Conservation (phyloP, 2,113 vertebrate genomes). For the Colius striatus region DNA sequence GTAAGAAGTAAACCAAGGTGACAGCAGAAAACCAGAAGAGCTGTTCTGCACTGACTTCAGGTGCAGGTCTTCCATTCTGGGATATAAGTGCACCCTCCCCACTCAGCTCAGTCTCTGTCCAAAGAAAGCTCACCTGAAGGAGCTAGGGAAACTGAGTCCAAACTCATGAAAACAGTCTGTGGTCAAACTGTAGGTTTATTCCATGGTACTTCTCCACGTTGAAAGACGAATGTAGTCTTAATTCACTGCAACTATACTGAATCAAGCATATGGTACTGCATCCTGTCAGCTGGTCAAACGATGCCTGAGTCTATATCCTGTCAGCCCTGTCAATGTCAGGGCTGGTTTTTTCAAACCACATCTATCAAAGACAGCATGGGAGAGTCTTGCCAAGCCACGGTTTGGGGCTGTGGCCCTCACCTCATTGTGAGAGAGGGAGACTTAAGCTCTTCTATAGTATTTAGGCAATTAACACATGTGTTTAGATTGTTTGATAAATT, state of each 20-base stretch:
- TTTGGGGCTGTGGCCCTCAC: background rate
- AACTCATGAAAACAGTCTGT: background rate
- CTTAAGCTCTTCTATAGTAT: background rate
- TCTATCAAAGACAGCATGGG: background rate
- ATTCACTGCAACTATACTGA: background rate
- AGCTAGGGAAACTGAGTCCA: background rate
- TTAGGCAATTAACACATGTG: background rate
- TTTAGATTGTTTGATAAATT: background rate
- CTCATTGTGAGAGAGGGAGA: background rate
- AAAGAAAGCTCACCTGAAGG: background rate
- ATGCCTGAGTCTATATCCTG: background rate
- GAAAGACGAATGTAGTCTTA: background rate
- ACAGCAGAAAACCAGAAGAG: background rate
- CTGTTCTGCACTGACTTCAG: background rate
- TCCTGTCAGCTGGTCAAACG: background rate
- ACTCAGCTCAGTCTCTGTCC: background rate
- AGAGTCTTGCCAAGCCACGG: background rate
- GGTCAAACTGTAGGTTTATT: background rate
- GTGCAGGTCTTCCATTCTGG: background rate
- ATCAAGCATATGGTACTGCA: background rate
- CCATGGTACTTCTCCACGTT: background rate
- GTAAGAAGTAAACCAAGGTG: background rate
- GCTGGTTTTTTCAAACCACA: background rate
- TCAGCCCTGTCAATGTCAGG: background rate
- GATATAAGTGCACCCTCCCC: background rate